phyloP scores from a whole-genome alignment of 1,140 invertebrate species.

The Cyclargus thomasi region DNA sequence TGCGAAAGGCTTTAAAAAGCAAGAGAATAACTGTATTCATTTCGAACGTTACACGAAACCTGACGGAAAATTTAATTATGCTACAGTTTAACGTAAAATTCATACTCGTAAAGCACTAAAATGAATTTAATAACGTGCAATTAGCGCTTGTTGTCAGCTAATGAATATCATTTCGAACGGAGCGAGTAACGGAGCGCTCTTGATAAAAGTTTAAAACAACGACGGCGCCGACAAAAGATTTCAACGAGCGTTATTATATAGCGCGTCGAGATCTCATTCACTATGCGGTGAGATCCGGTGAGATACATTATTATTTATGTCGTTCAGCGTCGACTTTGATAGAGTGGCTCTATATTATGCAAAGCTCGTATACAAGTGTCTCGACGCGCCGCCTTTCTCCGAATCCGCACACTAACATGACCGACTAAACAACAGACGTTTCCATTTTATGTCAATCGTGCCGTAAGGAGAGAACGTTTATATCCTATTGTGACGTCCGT shows the following conservation, averaged over 20 bases:
- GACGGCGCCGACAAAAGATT: slow-evolving; percentile 39
- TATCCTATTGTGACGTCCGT: slow-evolving; percentile 31
- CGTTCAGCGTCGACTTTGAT: slow-evolving; percentile 21
- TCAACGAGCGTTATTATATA: slow-evolving; percentile 37
- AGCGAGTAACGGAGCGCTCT: neutral
- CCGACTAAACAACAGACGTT: slow-evolving; percentile 40
- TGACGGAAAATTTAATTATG: neutral
- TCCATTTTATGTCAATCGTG: slow-evolving; percentile 43
- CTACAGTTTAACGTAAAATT: neutral
- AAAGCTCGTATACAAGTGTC: slow-evolving; percentile 31
- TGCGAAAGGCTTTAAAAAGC: neutral
- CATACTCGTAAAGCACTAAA: neutral
- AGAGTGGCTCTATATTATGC: slow-evolving; percentile 27
- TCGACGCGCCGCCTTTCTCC: slow-evolving; percentile 44
- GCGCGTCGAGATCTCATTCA: slow-evolving; percentile 17
- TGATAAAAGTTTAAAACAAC: slow-evolving; percentile 13
- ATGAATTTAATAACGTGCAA: neutral
- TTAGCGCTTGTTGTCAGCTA: neutral
- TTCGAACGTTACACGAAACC: neutral
- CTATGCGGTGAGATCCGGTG: slow-evolving; percentile 22
- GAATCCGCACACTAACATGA: slow-evolving; percentile 47
- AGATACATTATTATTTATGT: slow-evolving; percentile 23
- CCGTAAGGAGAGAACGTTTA: slow-evolving; percentile 35
- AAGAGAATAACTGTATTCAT: neutral
- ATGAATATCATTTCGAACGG: neutral